phyloP scores from a whole-genome alignment of 2,888 invertebrate genomes.

The Rugalucina vietnamica region DNA sequence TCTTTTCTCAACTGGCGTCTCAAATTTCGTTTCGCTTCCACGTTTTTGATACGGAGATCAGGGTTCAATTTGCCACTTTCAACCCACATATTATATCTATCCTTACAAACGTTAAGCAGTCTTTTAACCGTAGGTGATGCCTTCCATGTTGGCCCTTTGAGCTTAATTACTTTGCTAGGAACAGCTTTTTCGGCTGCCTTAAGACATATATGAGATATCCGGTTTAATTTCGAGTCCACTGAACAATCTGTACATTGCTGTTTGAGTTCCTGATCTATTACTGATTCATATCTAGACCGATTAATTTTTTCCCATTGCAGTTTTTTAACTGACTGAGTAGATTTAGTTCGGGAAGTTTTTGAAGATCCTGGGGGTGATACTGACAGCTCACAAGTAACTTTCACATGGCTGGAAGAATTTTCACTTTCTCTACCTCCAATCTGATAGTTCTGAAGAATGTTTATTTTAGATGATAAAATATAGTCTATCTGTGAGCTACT shows the following conservation, averaged over 20 bases:
- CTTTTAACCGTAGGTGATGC: not conserved
- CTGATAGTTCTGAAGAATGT: not conserved
- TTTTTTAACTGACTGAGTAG: not conserved
- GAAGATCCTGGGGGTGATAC: not conserved
- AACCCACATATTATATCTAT: not conserved
- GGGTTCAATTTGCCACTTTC: not conserved
- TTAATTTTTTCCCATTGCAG: not conserved
- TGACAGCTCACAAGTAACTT: not conserved
- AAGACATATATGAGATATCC: not conserved
- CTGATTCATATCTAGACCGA: not conserved
- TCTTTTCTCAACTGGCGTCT: not conserved
- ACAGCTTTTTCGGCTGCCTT: not conserved
- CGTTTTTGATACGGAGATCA: not conserved
- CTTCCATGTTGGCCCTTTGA: not conserved
- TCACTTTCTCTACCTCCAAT: not conserved
- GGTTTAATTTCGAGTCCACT: too few species aligned
- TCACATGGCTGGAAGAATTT: slow-evolving; percentile 1
- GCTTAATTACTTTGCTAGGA: not conserved
- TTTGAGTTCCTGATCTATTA: not conserved
- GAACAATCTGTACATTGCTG: too few species aligned
- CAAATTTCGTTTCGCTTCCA: not conserved
- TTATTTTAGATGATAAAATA: not conserved
- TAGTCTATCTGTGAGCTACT: slow-evolving; percentile 4
- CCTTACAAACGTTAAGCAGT: not conserved
- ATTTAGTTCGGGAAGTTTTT: not conserved